phyloP scores from a whole-genome alignment of 2,113 vertebrate species.

The Podarcis cretensis region DNA sequence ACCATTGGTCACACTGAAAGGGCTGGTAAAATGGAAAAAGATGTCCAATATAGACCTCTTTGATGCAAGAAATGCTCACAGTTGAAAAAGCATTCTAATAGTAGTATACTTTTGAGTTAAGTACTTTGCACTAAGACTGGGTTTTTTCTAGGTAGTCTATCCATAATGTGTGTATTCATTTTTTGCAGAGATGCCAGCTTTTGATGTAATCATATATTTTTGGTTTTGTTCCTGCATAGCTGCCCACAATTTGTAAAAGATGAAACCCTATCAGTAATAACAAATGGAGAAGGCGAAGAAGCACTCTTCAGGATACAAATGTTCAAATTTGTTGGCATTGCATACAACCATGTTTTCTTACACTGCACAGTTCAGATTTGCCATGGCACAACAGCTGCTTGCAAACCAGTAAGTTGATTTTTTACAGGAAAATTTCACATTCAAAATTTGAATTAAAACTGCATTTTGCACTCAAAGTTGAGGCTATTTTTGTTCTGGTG shows the following conservation, averaged over 20 bases:
- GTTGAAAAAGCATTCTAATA: background rate
- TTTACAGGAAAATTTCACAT: background rate
- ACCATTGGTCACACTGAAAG: background rate
- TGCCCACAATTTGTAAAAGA: conserved; percentile 71
- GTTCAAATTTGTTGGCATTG: conserved; percentile 79
- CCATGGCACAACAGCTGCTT: conserved; percentile 65
- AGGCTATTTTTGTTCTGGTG: background rate
- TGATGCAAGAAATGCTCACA: background rate
- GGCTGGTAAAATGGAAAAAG: background rate
- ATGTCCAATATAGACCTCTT: background rate
- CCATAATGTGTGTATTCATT: background rate
- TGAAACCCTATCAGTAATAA: conserved; percentile 72
- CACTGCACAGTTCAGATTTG: conserved; percentile 65
- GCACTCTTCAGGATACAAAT: conserved; percentile 79
- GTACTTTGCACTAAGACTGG: background rate
- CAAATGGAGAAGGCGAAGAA: conserved; percentile 74
- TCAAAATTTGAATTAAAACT: background rate
- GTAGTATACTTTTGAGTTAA: background rate
- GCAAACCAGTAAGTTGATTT: conserved; percentile 71
- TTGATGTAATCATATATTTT: conserved; percentile 27
- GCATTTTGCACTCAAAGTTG: background rate
- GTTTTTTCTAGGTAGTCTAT: conserved; percentile 10
- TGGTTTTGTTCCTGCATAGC: conserved; percentile 51
- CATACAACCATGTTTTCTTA: conserved; percentile 75
- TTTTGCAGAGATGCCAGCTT: background rate